Evolutionary conservation across 2,888 invertebrate species (phyloP), one percentile per base, ranked within the genome.

Genomic region (Lysandra coridon): DNA sequence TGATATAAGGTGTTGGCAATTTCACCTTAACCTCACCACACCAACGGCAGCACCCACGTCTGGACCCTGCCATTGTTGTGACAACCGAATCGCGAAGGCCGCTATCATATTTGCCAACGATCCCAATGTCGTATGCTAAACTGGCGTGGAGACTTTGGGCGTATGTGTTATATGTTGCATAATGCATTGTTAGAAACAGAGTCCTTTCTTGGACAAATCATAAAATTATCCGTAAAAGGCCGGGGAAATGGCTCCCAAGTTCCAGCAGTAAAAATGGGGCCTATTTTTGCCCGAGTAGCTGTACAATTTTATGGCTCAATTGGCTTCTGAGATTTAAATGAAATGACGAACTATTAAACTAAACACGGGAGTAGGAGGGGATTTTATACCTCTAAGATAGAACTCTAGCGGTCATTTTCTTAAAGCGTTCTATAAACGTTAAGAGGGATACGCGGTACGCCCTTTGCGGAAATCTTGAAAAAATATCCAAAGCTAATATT

Each of bases 11-110:
- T 40, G n/a, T 73, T 73, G 73, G 37, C 37, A 73, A 73, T 73
- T 73, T 73, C 73, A 40, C 73, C 73, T 73, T 73, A 73, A 73
- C 73, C 73, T 40, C 73, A 40, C 73, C 14, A 73, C n/a, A 73
- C 37, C 73, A 73, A 73, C 37, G 40, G 7, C 6, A 12, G 17
- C 37, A 30, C 37, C 40, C 40, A 40, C 73, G n/a, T 40, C 17
- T 30, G 2, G 37, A 40, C 73, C 40, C 73, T 40, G 37, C 73
- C 40, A 73, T 73, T 73, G 73, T 73, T 49, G 49, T 49, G 73
- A 73, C 73, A 40, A 40, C 37, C 40, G 37, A 73, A 40, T n/a
- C 73, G 73, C 40, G 40, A 40, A 73, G 73, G 73, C 40, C 73
- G 37, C 40, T 40, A 73, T 73, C 73, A 40, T 73, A 73, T 73